Percentiles rank a stretch among this genome's conserved stretches.
Conservation (phyloP, 1,140 invertebrate genomes). For the Potamilus streckersoni region DNA sequence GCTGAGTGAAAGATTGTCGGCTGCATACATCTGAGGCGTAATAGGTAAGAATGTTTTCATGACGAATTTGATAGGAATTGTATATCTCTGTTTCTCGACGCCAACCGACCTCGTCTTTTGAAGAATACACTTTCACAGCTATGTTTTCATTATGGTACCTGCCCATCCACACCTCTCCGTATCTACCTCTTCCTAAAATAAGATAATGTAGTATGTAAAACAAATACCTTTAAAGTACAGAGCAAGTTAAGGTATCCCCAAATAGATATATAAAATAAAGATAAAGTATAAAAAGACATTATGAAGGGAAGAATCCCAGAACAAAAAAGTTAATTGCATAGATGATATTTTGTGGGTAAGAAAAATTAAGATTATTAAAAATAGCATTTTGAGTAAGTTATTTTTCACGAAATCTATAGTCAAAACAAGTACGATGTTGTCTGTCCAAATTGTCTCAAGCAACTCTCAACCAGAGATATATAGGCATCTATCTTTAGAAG, state of each 20-base stretch:
- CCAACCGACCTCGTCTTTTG: constrained; percentile 94
- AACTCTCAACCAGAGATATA: no score
- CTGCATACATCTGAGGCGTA: constrained; percentile 97
- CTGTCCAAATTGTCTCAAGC: no score
- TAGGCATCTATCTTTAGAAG: no score
- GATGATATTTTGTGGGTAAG: no score
- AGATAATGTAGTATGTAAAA: not conserved
- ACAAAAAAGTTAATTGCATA: no score
- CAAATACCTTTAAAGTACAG: not conserved
- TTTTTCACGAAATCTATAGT: no score
- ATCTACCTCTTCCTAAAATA: constrained; percentile 84
- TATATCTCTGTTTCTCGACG: constrained; percentile 96
- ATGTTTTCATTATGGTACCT: constrained; percentile 91
- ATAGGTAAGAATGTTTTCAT: constrained; percentile 95
- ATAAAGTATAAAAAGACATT: not conserved
- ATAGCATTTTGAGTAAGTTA: no score
- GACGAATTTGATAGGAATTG: constrained; percentile 93
- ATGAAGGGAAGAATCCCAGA: no score
- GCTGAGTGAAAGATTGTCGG: constrained; percentile 72
- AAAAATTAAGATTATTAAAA: no score
- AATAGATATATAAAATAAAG: not conserved
- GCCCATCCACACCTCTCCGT: constrained; percentile 89
- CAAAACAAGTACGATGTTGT: no score
- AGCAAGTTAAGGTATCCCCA: not conserved
- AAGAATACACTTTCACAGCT: constrained; percentile 93